Evolutionary conservation across 2,888 invertebrate genomes (phyloP).

Genomic region (Sisyra nigra): DNA sequence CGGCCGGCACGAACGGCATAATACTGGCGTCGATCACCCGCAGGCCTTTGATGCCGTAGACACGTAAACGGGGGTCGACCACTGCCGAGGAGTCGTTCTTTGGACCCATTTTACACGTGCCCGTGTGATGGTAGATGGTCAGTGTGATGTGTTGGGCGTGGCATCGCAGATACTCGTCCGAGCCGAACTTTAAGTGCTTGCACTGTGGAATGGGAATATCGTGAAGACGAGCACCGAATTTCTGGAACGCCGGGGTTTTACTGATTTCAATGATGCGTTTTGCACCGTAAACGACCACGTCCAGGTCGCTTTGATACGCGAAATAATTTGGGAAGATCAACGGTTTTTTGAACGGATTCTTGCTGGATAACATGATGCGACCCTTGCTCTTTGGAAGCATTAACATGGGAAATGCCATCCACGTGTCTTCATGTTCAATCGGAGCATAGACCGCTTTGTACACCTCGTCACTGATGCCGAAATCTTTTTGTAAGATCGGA

Average conservation of each 20-base stretch:
- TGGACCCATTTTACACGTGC: constrained; percentile 51
- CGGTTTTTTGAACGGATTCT: constrained; percentile 38
- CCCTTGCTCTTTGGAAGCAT: constrained; percentile 45
- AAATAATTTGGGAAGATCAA: constrained; percentile 46
- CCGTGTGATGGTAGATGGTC: constrained; percentile 52
- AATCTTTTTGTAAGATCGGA: constrained; percentile 23
- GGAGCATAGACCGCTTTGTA: constrained; percentile 22
- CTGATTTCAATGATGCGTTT: constrained; percentile 39
- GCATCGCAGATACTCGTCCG: constrained; percentile 55
- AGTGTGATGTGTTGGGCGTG: constrained; percentile 47
- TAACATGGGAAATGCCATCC: constrained; percentile 33
- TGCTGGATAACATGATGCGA: constrained; percentile 32
- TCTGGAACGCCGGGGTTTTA: constrained; percentile 37
- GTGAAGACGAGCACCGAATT: constrained; percentile 40
- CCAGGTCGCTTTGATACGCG: constrained; percentile 37
- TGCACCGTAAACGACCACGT: constrained; percentile 46
- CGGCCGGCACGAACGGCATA: constrained; percentile 61
- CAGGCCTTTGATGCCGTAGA: constrained; percentile 48
- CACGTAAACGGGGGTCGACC: constrained; percentile 42
- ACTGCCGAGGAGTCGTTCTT: constrained; percentile 38
- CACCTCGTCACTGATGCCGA: constrained; percentile 27
- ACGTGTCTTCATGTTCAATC: constrained; percentile 25
- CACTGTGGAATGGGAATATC: constrained; percentile 43
- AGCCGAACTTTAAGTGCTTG: constrained; percentile 35
- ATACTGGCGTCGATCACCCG: constrained; percentile 66